Conservation (phyloP, 1,140 invertebrate species). For the Arion vulgaris region DNA sequence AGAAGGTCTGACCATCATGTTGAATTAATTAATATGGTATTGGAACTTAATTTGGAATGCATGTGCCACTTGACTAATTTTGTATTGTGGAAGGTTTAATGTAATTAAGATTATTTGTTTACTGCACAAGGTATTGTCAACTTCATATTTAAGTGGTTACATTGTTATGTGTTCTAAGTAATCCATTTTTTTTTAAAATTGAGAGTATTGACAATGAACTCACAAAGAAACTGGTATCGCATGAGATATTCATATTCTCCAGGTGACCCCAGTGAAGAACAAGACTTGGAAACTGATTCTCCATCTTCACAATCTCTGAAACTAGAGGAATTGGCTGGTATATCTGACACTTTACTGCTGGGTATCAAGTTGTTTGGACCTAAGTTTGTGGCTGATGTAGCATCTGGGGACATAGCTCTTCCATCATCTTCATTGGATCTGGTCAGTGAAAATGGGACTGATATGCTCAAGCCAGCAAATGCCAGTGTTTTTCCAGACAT, state of each 20-base stretch:
- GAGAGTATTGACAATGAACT: neutral
- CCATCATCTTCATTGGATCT: neutral
- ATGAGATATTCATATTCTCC: constrained; percentile 37
- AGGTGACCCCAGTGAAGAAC: constrained; percentile 8
- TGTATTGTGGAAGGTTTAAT: too few species aligned
- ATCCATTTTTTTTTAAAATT: neutral
- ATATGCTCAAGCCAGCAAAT: neutral
- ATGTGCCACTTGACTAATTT: too few species aligned
- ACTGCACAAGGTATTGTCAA: neutral
- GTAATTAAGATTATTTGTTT: neutral
- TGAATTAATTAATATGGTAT: too few species aligned
- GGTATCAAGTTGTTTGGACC: constrained; percentile 33
- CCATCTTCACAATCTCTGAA: neutral
- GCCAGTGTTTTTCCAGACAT: constrained; percentile 32
- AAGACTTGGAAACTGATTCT: neutral
- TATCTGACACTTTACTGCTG: constrained; percentile 28
- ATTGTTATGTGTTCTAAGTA: neutral
- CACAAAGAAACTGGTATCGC: constrained; percentile 29
- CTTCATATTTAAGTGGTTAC: neutral
- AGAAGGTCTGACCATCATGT: too few species aligned
- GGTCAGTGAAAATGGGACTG: neutral
- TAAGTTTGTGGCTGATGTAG: constrained; percentile 22
- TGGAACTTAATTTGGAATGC: too few species aligned
- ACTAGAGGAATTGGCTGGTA: constrained; percentile 1
- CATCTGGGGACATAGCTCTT: constrained; percentile 7